A percentile compares a stretch with the other conserved stretches of the same genome.
These are phyloP conservation scores for Ictalurus furcatus DNA, from an alignment of 2,113 vertebrate species.

Conservation along the genomic window DNA sequence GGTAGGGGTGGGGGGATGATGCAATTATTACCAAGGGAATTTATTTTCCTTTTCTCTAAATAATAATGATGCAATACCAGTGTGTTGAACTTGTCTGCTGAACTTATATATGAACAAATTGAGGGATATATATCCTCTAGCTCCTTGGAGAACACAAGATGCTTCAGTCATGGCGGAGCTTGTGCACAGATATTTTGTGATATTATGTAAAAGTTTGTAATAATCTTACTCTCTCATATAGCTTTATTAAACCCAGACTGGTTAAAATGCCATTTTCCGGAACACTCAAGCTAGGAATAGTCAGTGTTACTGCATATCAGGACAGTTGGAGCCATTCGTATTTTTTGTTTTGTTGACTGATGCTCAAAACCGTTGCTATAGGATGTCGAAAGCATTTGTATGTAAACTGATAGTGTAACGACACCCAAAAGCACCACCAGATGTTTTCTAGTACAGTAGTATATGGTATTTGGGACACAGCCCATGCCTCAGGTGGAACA, in stretches of 20 bases:
- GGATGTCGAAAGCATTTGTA: neutral
- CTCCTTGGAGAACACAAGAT: neutral
- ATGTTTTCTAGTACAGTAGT: neutral
- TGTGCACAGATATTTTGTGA: neutral
- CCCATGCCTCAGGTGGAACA: neutral
- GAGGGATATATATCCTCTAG: neutral
- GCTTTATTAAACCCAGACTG: slow-evolving; percentile 5
- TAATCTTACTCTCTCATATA: neutral
- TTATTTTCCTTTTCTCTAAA: neutral
- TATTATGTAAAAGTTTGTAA: neutral
- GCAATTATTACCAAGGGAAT: neutral
- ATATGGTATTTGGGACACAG: neutral
- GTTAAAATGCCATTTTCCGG: neutral
- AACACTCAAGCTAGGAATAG: neutral
- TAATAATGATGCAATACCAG: neutral
- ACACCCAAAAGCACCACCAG: neutral
- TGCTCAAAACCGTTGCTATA: neutral
- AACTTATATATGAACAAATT: neutral
- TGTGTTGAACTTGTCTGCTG: neutral
- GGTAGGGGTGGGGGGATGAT: no score
- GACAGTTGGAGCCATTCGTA: neutral
- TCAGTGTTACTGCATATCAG: neutral
- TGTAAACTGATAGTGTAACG: neutral
- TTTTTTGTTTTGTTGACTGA: neutral
- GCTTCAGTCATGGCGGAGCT: neutral